A percentile compares a stretch with the other conserved stretches of the same genome.
phyloP scores from a whole-genome alignment of 2,888 invertebrate species.

The Lepidochrysops patricia region DNA sequence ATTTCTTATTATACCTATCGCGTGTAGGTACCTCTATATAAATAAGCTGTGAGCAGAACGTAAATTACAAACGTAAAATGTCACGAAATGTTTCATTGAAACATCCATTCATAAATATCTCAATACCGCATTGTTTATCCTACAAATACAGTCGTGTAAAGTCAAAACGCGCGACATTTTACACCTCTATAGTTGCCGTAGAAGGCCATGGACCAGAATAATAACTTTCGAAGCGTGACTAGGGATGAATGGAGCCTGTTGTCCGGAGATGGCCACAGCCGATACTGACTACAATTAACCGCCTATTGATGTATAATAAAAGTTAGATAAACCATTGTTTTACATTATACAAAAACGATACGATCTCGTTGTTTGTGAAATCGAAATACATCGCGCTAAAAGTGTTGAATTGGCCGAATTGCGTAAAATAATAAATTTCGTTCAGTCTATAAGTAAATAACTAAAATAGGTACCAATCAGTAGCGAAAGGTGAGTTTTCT shows the following conservation, averaged over 20 bases:
- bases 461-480: too few species aligned
- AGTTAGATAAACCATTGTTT: slow-evolving; percentile 5
- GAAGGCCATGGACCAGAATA: slow-evolving; percentile 22
- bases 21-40: too few species aligned
- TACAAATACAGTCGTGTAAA: not conserved
- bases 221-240: slow-evolving; percentile 48
- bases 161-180: not conserved
- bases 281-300: slow-evolving; percentile 44
- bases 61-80: not conserved
- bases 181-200: slow-evolving; percentile 12
- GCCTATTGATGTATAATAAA: slow-evolving; percentile 19
- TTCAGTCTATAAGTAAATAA: too few species aligned
- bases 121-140: not conserved
- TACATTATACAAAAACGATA: not conserved
- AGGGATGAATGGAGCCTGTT: slow-evolving; percentile 45
- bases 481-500: too few species aligned
- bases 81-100: not conserved
- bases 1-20: too few species aligned
- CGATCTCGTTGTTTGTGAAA: not conserved
- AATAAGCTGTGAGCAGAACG: not conserved
- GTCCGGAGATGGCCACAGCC: slow-evolving; percentile 31
- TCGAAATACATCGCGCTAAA: too few species aligned
- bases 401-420: not conserved
- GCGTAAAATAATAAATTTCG: not conserved
- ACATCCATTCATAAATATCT: not conserved